Evolutionary conservation across 2,113 vertebrate species (phyloP).

Genomic region (Onychostoma macrolepis): DNA sequence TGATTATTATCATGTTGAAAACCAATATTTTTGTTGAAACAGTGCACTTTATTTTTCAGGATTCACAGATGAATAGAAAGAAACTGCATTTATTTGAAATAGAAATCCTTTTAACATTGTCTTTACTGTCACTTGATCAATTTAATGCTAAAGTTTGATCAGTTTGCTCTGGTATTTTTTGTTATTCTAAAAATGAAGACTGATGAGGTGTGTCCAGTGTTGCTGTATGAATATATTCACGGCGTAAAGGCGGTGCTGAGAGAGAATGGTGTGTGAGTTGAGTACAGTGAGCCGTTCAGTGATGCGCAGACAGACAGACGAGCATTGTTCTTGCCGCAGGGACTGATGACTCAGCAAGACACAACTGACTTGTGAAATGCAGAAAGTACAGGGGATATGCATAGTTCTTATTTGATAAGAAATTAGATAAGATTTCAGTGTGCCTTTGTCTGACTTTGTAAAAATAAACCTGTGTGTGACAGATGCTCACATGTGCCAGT

Average conservation of each 20-base stretch:
- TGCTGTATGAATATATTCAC: no score
- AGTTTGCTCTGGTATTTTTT: no score
- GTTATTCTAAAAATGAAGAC: neutral
- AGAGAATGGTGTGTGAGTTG: no score
- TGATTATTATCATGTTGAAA: neutral
- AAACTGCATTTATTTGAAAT: neutral
- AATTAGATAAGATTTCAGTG: neutral
- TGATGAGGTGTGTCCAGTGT: neutral
- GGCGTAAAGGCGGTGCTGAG: no score
- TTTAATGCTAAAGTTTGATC: neutral
- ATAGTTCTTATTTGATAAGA: neutral
- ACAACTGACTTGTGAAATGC: neutral
- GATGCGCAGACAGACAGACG: slow-evolving; percentile 20
- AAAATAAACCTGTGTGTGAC: neutral
- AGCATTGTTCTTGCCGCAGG: slow-evolving; percentile 14
- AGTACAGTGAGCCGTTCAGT: neutral
- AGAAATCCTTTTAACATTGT: neutral
- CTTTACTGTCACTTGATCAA: neutral
- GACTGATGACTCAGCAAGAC: slow-evolving; percentile 22
- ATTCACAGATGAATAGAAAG: neutral
- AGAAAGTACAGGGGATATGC: neutral
- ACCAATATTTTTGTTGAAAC: neutral
- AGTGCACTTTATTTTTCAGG: neutral
- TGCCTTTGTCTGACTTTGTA: neutral
- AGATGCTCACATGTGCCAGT: no score